Percentiles rank a stretch among this genome's conserved stretches.
Conservation (phyloP, 2,797 vertebrate species). For the Chrosomus eos region DNA sequence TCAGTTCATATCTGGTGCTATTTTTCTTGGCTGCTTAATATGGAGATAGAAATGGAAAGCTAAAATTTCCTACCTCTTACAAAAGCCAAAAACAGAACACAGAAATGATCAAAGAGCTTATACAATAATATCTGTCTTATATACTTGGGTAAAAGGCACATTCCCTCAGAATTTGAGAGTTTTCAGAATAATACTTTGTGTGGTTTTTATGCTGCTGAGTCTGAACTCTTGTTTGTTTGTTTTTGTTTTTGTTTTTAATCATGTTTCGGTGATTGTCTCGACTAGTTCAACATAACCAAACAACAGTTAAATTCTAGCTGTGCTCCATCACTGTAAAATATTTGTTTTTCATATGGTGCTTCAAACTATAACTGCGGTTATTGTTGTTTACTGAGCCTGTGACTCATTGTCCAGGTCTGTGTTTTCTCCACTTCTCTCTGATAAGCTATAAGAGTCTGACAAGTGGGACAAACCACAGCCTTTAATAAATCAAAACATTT, state of each 20-base stretch:
- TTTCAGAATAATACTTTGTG: background rate
- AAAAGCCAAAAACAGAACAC: conserved; percentile 35
- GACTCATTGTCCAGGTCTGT: conserved; percentile 1
- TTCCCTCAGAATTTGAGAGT: background rate
- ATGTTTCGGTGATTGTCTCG: background rate
- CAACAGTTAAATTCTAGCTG: background rate
- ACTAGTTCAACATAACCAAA: background rate
- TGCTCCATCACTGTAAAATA: background rate
- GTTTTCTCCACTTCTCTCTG: conserved; percentile 9
- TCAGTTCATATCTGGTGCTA: conserved; percentile 57
- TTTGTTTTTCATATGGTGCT: conserved; percentile 44
- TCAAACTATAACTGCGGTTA: background rate
- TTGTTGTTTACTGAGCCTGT: conserved; percentile 15
- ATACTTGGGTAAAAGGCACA: background rate
- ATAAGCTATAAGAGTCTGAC: conserved; percentile 30
- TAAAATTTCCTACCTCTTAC: conserved; percentile 51
- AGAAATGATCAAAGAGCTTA: background rate
- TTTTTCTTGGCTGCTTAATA: conserved; percentile 53
- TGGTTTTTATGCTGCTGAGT: background rate
- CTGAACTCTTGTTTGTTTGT: background rate
- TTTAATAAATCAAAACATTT: background rate
- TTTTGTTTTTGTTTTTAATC: background rate
- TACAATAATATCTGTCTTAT: background rate
- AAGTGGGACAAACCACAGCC: background rate
- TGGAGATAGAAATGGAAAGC: conserved; percentile 24